Conservation (phyloP, 2,888 invertebrate genomes). For the Orthosia cruda region DNA sequence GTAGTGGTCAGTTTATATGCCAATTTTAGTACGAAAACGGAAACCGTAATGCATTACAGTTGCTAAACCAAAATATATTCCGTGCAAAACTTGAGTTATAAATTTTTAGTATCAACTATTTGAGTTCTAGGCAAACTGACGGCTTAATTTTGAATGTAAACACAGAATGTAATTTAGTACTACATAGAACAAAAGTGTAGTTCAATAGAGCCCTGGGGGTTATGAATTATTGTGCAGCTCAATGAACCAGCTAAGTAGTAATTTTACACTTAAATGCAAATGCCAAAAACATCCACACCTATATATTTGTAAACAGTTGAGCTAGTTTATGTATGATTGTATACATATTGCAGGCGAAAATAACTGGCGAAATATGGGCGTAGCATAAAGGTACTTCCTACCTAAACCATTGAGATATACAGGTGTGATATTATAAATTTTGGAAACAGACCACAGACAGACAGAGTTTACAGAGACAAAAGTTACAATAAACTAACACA, state of each 20-base stretch:
- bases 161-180: neutral
- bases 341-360: neutral
- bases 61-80: neutral
- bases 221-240: slow-evolving; percentile 20
- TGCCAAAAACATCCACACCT: neutral
- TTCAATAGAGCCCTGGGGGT: slow-evolving; percentile 7
- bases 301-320: neutral
- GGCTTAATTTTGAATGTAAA: slow-evolving; percentile 16
- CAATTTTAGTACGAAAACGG: slow-evolving; percentile 11
- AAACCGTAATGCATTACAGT: neutral
- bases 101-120: slow-evolving; percentile 7
- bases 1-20: neutral
- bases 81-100: slow-evolving; percentile 7
- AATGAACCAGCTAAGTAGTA: neutral
- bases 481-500: neutral
- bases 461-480: no score
- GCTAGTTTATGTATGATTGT: neutral
- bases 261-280: slow-evolving; percentile 17
- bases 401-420: neutral
- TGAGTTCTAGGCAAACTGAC: neutral
- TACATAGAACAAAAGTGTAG: slow-evolving; percentile 4
- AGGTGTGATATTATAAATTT: neutral
- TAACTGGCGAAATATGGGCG: neutral
- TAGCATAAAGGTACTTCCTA: neutral
- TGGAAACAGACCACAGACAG: no score